phyloP scores from a whole-genome alignment of 2,113 vertebrate genomes.

The Himantopus leucocephalus region DNA sequence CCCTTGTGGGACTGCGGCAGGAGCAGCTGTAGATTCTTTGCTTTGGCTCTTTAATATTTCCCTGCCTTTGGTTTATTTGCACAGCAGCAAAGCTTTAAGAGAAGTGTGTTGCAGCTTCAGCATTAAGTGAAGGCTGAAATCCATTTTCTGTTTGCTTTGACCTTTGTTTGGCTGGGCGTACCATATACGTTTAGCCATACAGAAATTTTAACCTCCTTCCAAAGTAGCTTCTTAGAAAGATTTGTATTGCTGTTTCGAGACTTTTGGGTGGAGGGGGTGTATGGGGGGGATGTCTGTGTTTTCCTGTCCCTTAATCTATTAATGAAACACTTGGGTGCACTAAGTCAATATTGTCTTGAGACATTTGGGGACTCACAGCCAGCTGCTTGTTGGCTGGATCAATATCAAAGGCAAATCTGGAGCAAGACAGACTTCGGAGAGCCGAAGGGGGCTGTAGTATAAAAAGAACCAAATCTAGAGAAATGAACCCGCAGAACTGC shows the following conservation, averaged over 20 bases:
- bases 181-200: background rate
- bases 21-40: background rate
- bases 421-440: background rate
- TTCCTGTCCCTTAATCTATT: background rate
- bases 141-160: background rate
- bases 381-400: slow-evolving; percentile 32
- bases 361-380: background rate
- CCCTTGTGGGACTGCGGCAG: background rate
- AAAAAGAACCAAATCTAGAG: background rate
- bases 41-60: background rate
- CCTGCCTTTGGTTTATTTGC: background rate
- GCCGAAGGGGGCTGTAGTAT: background rate
- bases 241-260: background rate
- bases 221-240: background rate
- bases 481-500: background rate
- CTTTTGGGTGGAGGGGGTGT: background rate
- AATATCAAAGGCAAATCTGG: slow-evolving; percentile 36
- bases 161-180: background rate
- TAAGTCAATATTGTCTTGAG: slow-evolving; percentile 27
- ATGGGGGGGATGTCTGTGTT: background rate
- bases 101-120: background rate
- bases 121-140: background rate
- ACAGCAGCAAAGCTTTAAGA: background rate
- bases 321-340: slow-evolving; percentile 6
- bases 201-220: background rate